phyloP scores from a whole-genome alignment of 2,888 invertebrate genomes.

The Chymomyza fuscimana region DNA sequence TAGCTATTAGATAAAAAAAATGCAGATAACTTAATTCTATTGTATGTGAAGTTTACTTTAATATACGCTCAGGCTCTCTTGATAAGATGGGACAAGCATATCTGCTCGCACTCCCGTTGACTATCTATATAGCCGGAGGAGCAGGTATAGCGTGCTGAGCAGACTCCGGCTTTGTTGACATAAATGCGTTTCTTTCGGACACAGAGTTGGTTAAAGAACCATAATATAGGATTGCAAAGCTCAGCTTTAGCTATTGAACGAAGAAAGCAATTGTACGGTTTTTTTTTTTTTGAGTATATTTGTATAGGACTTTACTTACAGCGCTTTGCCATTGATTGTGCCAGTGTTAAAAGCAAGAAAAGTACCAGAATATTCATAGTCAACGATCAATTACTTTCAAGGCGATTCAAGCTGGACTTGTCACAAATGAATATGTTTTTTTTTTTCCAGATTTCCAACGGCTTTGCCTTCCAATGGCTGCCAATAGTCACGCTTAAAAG shows the following conservation, averaged over 20 bases:
- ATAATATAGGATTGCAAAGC: neutral
- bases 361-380: too few species aligned
- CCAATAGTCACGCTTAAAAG: too few species aligned
- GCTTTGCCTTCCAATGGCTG: too few species aligned
- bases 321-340: neutral
- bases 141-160: slow-evolving; percentile 17
- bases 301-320: neutral
- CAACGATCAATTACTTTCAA: too few species aligned
- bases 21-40: neutral
- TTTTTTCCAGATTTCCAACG: too few species aligned
- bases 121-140: slow-evolving; percentile 1
- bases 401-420: too few species aligned
- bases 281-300: neutral
- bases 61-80: too few species aligned
- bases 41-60: too few species aligned
- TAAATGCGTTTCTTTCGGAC: neutral
- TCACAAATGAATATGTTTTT: too few species aligned
- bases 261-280: neutral
- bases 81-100: neutral
- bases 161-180: slow-evolving; percentile 10
- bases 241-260: neutral
- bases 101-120: slow-evolving; percentile 22
- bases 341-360: neutral
- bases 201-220: neutral
- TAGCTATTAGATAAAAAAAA: neutral